Evolutionary conservation across 2,888 invertebrate species (phyloP).

Genomic region (Idaea straminata): DNA sequence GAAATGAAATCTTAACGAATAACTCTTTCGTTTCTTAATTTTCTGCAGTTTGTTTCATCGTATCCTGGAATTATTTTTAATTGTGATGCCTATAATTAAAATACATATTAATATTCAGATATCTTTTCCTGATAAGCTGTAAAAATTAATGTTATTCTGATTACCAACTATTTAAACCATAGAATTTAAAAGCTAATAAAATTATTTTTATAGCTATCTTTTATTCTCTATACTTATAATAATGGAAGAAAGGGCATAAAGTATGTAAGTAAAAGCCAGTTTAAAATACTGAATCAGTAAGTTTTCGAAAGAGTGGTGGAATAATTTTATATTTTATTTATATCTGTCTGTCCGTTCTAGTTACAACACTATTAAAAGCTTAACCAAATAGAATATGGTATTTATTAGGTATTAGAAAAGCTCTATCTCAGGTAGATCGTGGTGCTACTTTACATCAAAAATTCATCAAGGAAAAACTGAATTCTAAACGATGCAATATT

Average conservation of each 20-base stretch:
- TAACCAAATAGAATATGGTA: too few relatives aligned
- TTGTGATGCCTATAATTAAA: background rate
- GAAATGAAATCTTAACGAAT: background rate
- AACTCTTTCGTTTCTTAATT: background rate
- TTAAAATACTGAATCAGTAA: background rate
- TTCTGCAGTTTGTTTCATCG: background rate
- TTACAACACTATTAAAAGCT: too few relatives aligned
- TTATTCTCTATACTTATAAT: background rate
- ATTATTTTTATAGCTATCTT: background rate
- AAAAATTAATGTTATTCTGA: background rate
- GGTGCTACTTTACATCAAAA: too few relatives aligned
- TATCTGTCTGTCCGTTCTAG: too few relatives aligned
- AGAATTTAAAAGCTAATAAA: background rate
- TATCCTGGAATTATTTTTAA: background rate
- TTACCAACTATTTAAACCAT: background rate
- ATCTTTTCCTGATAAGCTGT: background rate
- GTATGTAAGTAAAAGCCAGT: background rate
- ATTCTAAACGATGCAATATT: too few relatives aligned
- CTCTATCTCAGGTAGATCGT: too few relatives aligned
- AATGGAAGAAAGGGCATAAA: background rate
- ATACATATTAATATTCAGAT: background rate
- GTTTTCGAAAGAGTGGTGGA: too few relatives aligned
- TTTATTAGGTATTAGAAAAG: too few relatives aligned
- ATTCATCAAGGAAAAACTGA: too few relatives aligned
- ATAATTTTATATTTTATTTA: too few relatives aligned